Conservation (phyloP, 2,888 invertebrate species). For the Eubasilissa splendida region DNA sequence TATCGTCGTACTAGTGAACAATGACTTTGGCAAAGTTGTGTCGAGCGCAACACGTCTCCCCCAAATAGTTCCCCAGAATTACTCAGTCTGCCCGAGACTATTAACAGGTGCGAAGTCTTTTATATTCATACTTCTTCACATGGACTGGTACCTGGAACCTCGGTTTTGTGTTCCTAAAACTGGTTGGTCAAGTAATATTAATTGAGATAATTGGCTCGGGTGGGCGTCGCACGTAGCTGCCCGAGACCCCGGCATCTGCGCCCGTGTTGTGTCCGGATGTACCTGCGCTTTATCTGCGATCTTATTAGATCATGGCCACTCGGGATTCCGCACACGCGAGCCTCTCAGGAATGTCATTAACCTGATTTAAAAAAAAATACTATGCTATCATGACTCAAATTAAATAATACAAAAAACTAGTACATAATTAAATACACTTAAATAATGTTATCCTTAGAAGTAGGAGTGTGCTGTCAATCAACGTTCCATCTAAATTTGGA, state of each 20-base stretch:
- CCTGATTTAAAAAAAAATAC: conserved; percentile 11
- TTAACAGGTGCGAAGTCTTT: conserved; percentile 37
- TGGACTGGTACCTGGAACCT: conserved; percentile 31
- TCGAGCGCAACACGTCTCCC: not conserved
- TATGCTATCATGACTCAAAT: not conserved
- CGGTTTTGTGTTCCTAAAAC: conserved; percentile 39
- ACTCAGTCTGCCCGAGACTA: conserved; percentile 25
- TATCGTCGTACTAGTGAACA: too few relatives aligned
- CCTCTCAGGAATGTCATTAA: not conserved
- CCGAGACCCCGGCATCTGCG: too few relatives aligned
- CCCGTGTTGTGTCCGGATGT: not conserved
- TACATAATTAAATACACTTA: too few relatives aligned
- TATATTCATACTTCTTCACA: conserved; percentile 33
- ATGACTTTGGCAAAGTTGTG: too few relatives aligned
- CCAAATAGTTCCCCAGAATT: conserved; percentile 9
- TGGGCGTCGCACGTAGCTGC: conserved; percentile 8
- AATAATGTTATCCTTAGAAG: not conserved
- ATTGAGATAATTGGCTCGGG: conserved; percentile 36
- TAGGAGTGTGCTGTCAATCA: not conserved
- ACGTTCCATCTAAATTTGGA: not conserved
- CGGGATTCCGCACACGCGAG: conserved; percentile 12
- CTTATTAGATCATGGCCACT: conserved; percentile 33
- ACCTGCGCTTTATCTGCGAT: conserved; percentile 7
- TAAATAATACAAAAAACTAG: not conserved
- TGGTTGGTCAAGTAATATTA: conserved; percentile 40